Conservation (phyloP, 92 coral and sea anemone genomes). For the Parazoanthus swiftii region DNA sequence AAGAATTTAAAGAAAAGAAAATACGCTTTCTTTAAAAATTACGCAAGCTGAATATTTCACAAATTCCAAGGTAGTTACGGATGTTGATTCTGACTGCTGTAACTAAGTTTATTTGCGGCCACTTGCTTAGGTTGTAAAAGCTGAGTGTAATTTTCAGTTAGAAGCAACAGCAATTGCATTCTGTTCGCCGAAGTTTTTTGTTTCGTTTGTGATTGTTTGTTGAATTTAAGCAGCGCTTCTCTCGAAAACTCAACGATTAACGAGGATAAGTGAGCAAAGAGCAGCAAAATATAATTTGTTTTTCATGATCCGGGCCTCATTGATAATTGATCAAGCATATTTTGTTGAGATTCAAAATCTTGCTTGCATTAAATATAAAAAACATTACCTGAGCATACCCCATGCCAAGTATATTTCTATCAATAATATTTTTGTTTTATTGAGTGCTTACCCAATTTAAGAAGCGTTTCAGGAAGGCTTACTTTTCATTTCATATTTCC, state of each 20-base stretch:
- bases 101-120: neutral
- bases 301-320: neutral
- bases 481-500: neutral
- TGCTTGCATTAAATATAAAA: neutral
- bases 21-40: neutral
- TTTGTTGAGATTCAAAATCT: neutral
- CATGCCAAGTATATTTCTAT: neutral
- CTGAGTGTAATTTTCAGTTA: neutral
- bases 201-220: neutral
- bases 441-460: neutral
- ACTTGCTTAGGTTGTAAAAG: neutral
- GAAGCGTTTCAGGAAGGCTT: neutral
- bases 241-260: neutral
- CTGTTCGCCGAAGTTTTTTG: neutral
- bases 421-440: neutral
- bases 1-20: conserved; percentile 7
- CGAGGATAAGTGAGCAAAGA: neutral
- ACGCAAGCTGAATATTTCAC: conserved; percentile 3
- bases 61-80: neutral
- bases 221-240: neutral
- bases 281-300: neutral
- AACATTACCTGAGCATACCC: neutral
- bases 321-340: neutral
- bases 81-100: neutral
- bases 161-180: too few relatives aligned